These are phyloP conservation scores for Antigone vipio DNA, from an alignment of 2,113 vertebrate species.

Conservation along the genomic window DNA sequence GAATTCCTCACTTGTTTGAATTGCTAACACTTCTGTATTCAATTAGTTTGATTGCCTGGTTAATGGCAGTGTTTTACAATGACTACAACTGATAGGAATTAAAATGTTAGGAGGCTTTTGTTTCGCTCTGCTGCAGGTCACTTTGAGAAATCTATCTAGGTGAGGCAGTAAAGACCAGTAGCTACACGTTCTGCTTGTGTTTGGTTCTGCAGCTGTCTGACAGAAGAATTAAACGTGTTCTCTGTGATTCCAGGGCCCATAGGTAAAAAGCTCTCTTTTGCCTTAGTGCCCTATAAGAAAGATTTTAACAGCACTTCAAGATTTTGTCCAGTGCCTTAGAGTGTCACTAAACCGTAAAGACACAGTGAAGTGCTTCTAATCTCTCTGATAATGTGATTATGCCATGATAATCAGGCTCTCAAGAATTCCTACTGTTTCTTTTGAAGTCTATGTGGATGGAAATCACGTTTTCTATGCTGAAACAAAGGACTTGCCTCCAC, in stretches of 20 bases:
- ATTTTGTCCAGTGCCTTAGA: conserved; percentile 4
- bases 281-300: neutral
- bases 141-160: conserved; percentile 14
- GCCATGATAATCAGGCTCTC: conserved; percentile 53
- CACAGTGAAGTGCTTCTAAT: conserved; percentile 55
- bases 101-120: conserved; percentile 48
- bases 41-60: neutral
- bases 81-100: conserved; percentile 52
- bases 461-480: conserved; percentile 50
- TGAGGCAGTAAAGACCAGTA: neutral
- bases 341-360: conserved; percentile 44
- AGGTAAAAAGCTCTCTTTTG: neutral
- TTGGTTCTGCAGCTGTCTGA: conserved; percentile 1
- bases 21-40: neutral
- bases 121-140: conserved; percentile 25
- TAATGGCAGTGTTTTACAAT: neutral
- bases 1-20: neutral
- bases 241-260: neutral
- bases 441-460: conserved; percentile 46
- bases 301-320: conserved; percentile 25
- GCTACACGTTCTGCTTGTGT: neutral
- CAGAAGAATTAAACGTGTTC: neutral
- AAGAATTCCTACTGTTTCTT: conserved; percentile 51
- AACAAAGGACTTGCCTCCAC: conserved; percentile 34
- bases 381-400: conserved; percentile 58